phyloP scores from a whole-genome alignment of 2,797 vertebrate species.

The Myotis vivesi region DNA sequence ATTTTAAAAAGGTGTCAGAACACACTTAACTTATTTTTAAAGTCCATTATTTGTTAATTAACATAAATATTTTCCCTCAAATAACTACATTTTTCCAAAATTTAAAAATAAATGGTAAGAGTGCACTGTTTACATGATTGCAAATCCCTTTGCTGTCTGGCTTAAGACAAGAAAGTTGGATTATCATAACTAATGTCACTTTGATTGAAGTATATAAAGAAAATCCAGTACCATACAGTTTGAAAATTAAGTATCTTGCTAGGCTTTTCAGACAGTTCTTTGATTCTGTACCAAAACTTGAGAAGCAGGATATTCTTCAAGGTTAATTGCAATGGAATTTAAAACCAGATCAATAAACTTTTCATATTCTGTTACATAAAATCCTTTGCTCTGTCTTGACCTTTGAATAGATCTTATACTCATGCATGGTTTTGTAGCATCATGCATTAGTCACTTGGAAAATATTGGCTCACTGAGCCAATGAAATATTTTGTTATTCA shows the following conservation, averaged over 20 bases:
- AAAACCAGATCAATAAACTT: neutral
- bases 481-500: neutral
- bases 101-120: neutral
- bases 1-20: neutral
- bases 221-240: neutral
- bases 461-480: neutral
- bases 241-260: neutral
- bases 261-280: neutral
- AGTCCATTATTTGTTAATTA: neutral
- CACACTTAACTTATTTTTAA: conserved; percentile 11
- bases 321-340: neutral
- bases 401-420: neutral
- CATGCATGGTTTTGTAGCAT: neutral
- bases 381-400: neutral
- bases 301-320: conserved; percentile 22
- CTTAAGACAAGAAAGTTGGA: neutral
- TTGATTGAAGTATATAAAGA: neutral
- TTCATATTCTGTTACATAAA: neutral
- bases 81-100: conserved; percentile 29
- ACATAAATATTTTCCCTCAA: neutral
- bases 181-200: neutral
- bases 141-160: neutral
- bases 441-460: neutral
- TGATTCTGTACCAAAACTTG: neutral
- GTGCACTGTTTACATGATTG: neutral